A percentile compares a stretch with the other conserved stretches of the same genome.
Conservation (phyloP, 1,140 invertebrate genomes). For the Battus philenor region DNA sequence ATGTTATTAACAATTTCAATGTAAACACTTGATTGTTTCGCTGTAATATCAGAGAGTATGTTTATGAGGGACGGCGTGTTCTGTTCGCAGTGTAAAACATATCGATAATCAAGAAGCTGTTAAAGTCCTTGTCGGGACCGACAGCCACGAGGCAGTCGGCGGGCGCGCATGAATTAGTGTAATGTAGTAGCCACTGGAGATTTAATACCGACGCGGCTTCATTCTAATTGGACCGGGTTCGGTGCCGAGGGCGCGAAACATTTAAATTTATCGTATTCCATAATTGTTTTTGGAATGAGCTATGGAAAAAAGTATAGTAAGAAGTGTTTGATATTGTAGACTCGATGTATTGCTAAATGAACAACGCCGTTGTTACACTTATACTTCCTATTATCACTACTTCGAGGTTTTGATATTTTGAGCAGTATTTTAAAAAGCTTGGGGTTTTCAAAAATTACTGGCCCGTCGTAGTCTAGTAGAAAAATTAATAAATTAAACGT, state of each 20-base stretch:
- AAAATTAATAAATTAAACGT: too few relatives aligned
- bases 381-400: too few relatives aligned
- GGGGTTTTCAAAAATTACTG: too few relatives aligned
- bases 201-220: conserved; percentile 56
- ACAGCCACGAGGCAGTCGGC: conserved; percentile 55
- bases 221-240: conserved; percentile 65
- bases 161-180: conserved; percentile 69
- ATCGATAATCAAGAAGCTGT: conserved; percentile 55
- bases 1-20: too few relatives aligned
- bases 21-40: too few relatives aligned
- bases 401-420: too few relatives aligned
- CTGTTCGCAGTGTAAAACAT: conserved; percentile 22
- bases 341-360: conserved; percentile 3
- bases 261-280: conserved; percentile 64
- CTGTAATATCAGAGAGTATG: too few relatives aligned
- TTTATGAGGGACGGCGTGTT: conserved; percentile 30
- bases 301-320: too few relatives aligned
- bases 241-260: conserved; percentile 57
- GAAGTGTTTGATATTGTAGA: conserved; percentile 27
- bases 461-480: too few relatives aligned
- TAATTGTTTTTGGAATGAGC: conserved; percentile 62
- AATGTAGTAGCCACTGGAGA: conserved; percentile 65
- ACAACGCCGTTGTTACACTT: too few relatives aligned
- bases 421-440: too few relatives aligned
- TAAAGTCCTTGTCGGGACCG: conserved; percentile 49